Evolutionary conservation across 2,797 vertebrate species (phyloP).

Genomic region (Molossus molossus): DNA sequence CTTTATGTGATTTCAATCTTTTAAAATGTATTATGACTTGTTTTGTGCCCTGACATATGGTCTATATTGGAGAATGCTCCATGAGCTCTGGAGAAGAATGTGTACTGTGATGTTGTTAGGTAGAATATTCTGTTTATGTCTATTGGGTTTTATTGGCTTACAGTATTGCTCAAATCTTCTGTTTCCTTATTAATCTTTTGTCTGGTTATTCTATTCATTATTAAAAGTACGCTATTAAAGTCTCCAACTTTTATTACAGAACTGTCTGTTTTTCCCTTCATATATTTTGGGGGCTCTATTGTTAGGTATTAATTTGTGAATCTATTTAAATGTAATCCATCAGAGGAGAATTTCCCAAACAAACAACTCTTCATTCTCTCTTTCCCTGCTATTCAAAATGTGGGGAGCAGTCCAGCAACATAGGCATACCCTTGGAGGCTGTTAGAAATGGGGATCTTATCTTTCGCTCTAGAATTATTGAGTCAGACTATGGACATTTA

Average conservation of each 20-base stretch:
- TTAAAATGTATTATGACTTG: neutral
- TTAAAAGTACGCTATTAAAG: neutral
- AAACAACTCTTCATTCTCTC: neutral
- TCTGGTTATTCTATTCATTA: neutral
- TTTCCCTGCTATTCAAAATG: neutral
- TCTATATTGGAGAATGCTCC: neutral
- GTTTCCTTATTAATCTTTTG: neutral
- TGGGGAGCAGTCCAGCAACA: neutral
- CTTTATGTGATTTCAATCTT: neutral
- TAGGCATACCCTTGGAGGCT: neutral
- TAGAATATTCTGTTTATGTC: neutral
- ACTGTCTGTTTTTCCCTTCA: neutral
- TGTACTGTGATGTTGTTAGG: neutral
- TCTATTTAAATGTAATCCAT: neutral
- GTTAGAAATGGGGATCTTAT: neutral
- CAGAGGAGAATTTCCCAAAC: neutral
- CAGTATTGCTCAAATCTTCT: neutral
- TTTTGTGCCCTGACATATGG: neutral
- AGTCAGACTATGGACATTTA: neutral
- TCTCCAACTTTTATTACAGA: neutral
- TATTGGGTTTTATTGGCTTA: neutral
- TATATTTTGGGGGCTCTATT: neutral
- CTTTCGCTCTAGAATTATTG: neutral
- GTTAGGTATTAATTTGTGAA: neutral
- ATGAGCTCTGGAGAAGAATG: neutral